Base-by-base conservation (phyloP, 2,888 invertebrate genomes). In the Ophraella communa region DNA sequence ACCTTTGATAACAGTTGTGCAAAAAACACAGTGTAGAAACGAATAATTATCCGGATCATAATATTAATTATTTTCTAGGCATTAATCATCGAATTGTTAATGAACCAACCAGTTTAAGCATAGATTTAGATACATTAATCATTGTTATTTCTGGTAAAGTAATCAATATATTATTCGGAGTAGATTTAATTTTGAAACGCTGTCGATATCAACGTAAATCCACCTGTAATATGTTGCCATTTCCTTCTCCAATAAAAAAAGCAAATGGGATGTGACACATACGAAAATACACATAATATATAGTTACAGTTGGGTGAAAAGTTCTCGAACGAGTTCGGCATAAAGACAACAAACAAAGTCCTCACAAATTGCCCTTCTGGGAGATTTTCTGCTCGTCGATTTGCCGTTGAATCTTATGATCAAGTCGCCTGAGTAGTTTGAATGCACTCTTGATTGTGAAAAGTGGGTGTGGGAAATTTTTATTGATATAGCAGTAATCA, bases 281-380 rank as follows among this genome's bases (percentile, higher is more conserved):
- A 14, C 42, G 21, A 55, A 14, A 62, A 62, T 56, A 62, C 51
- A 62, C 52, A 44, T 49, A 51, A 30, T n/a, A 55, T 55, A 30
- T 51, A 56, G 21, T 62, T 30, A 24, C 7, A 35, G 42, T 51
- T 21, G n/a, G 47, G 55, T 30, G n/a, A 56, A 62, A 56, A 62
- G 30, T 52, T 57, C 39, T 21, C 20, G 54, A 56, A 56, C 44
- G 51, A 30, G 42, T 61, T 35, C 54, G 56, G 39, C 27, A 51
- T 11, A 23, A 42, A 35, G 35, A 44, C 20, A 14, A 8, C 17
- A 53, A 39, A 18, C 30, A 53, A 30, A 23, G 52, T 45, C 20
- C 27, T 45, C 53, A 27, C 44, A 45, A 53, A 53, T 39, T 39
- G 14, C 17, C 39, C 39, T 7, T 14, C 5, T 44, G 33, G 33